phyloP scores from a whole-genome alignment of 2,888 invertebrate species.

The Liodrosophila aerea region DNA sequence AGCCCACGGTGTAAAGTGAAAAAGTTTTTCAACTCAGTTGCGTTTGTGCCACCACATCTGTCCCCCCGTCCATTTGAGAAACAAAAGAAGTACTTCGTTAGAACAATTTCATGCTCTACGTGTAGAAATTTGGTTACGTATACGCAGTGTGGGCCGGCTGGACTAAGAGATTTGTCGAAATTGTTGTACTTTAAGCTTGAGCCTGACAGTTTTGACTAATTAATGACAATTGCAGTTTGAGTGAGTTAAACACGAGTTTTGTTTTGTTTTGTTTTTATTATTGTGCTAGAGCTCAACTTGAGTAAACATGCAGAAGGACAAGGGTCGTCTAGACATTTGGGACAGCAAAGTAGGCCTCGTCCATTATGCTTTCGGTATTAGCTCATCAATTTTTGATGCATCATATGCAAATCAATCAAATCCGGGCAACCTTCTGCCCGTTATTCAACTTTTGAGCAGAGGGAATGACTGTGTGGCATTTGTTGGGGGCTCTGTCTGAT shows the following conservation, averaged over 20 bases:
- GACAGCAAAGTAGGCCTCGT: slow-evolving; percentile 6
- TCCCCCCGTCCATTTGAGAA: neutral
- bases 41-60: neutral
- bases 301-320: neutral
- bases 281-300: neutral
- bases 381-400: slow-evolving; percentile 15
- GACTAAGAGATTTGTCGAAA: neutral
- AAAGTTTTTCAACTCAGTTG: slow-evolving; percentile 34
- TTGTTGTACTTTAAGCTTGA: too few species aligned
- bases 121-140: slow-evolving; percentile 24
- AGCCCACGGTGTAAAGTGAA: slow-evolving; percentile 13
- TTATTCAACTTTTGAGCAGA: neutral
- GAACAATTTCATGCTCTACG: slow-evolving; percentile 8
- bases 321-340: slow-evolving; percentile 41
- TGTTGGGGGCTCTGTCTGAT: slow-evolving; percentile 37
- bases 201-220: neutral
- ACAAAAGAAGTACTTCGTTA: neutral
- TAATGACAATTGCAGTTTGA: neutral
- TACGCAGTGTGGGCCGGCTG: slow-evolving; percentile 29
- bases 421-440: neutral
- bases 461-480: neutral
- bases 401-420: slow-evolving; percentile 64
- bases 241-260: neutral
- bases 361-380: neutral
- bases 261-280: neutral